phyloP scores from a whole-genome alignment of 2,797 vertebrate species.

The Rhynchonycteris naso region DNA sequence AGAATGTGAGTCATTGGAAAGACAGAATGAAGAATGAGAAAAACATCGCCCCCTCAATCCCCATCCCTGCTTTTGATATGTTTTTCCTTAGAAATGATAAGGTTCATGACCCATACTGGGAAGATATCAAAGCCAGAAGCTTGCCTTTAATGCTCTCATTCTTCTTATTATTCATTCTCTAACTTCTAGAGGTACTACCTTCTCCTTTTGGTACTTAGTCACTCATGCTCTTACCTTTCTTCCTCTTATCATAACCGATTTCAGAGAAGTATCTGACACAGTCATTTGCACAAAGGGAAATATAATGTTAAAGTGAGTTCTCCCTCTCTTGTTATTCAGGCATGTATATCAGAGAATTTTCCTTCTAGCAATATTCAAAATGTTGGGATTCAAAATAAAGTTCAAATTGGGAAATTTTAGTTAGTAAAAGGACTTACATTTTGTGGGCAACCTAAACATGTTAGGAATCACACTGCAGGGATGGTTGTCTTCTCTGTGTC shows the following conservation, averaged over 20 bases:
- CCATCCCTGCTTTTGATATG: background rate
- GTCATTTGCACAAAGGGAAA: background rate
- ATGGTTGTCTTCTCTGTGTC: background rate
- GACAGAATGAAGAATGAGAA: constrained; percentile 8
- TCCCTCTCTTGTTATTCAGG: background rate
- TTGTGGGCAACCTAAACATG: background rate
- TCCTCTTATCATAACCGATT: background rate
- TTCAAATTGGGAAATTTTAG: background rate
- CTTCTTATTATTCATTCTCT: background rate
- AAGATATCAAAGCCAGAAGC: background rate
- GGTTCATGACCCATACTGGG: background rate
- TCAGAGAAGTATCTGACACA: background rate
- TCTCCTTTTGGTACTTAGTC: background rate
- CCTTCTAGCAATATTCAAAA: background rate
- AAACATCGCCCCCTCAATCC: background rate
- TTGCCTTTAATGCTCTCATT: background rate
- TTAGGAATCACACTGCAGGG: constrained; percentile 41
- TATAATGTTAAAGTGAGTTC: background rate
- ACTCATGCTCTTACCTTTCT: background rate
- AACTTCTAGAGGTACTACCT: background rate
- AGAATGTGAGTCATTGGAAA: constrained; percentile 56
- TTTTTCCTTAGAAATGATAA: constrained; percentile 1
- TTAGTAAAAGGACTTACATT: background rate
- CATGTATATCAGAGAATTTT: background rate
- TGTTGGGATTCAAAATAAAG: background rate